Evolutionary conservation across 2,888 invertebrate genomes (phyloP), one percentile per base, ranked within the genome.

Genomic region (Hoplodrina ambigua): DNA sequence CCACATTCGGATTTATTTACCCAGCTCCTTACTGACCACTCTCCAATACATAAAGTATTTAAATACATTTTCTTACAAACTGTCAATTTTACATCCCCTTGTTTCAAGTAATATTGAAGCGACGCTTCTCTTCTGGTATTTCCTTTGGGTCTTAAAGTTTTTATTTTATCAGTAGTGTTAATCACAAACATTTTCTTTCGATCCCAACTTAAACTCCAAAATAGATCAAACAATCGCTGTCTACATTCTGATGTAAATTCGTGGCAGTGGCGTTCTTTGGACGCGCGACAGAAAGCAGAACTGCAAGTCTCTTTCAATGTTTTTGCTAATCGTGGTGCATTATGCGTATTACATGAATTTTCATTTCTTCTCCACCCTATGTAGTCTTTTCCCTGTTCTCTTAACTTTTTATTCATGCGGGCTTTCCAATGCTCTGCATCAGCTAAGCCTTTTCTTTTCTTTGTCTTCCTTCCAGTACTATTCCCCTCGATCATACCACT

Each of bases 151-250:
- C 52, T 61, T 61, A 61, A 61, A 61, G 61, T 52, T 37, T 52
- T 61, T 52, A 61, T 50, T 61, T 61, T 61, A 3, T 61, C 61
- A 0, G 61, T 52, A 61, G 61, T 61, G 61, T 52, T 61, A 52
- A 61, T 50, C 52, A 61, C 60, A 64, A 33, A 54, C 41, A 41
- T 53, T 56, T 53, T 66, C 58, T 66, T 66, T 53, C 59, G 59
- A 66, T 66, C 66, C 46, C 66, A 66, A 58, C 65, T 58, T 52
- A 66, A 53, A 53, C 44, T 67, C 46, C 66, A 67, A 59, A 67
- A 67, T 53, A 53, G 44, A 67, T 59, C 53, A 59, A 59, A 67
- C 66, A 53, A 58, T 59, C 58, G 59, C 59, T 67, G 59, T 59
- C 52, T 66, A 58, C 58, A 52, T 66, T 52, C 44, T 53, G 57